A percentile compares a stretch with the other conserved stretches of the same genome.
phyloP scores from a whole-genome alignment of 1,140 invertebrate genomes.

The Daktulosphaira vitifoliae region DNA sequence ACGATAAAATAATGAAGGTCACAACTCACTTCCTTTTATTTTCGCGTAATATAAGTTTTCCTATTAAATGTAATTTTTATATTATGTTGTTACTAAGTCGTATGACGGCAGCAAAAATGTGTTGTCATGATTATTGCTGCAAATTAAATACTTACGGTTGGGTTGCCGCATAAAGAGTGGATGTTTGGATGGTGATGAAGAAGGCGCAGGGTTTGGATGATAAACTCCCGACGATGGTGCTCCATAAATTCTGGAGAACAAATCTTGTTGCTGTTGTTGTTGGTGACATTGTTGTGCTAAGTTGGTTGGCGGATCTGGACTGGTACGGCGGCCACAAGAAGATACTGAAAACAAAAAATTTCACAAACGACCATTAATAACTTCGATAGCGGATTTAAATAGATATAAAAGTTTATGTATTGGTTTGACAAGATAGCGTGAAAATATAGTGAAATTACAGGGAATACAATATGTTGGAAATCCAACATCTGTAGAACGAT shows the following conservation, averaged over 20 bases:
- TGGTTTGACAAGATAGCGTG: not conserved
- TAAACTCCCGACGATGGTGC: slow-evolving; percentile 1
- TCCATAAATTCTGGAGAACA: slow-evolving; percentile 20
- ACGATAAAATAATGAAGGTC: no score
- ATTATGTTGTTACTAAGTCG: no score
- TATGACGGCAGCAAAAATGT: no score
- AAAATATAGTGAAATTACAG: not conserved
- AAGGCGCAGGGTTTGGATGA: not conserved
- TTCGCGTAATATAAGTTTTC: no score
- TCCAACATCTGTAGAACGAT: no score
- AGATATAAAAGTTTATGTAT: no score
- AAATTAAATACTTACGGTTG: slow-evolving; percentile 13
- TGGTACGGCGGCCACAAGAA: slow-evolving; percentile 23
- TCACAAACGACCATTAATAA: no score
- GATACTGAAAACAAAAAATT: slow-evolving; percentile 8
- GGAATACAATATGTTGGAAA: not conserved
- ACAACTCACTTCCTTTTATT: no score
- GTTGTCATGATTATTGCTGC: no score
- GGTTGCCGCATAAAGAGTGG: slow-evolving; percentile 18
- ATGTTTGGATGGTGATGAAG: slow-evolving; percentile 21
- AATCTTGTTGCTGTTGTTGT: slow-evolving; percentile 18
- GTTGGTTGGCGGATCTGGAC: slow-evolving; percentile 1
- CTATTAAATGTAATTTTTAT: no score
- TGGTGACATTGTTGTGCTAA: slow-evolving; percentile 17
- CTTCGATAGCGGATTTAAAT: no score